phyloP scores from a whole-genome alignment of 1,140 invertebrate species.

The Bombyx mori region ASM3026992v2 NC_085134.1:3531001-3531500 shows the following conservation, averaged over 20 bases:
- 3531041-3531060: conserved; percentile 54
- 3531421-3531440: no score
- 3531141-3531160: conserved; percentile 42
- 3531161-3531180: conserved; percentile 56
- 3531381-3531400: no score
- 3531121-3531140: conserved; percentile 58
- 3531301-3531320: no score
- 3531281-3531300: no score
- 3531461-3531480: no score
- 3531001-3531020: conserved; percentile 24
- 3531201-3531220: not conserved
- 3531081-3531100: conserved; percentile 40
- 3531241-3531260: not conserved
- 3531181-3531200: not conserved
- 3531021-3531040: conserved; percentile 38
- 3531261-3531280: no score
- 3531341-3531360: no score
- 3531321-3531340: no score
- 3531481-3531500: not conserved
- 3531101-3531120: conserved; percentile 42
- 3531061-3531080: conserved; percentile 36
- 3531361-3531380: no score
- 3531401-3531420: no score
- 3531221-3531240: not conserved
- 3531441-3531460: no score